Evolutionary conservation across 2,888 invertebrate species (phyloP), one percentile per base, ranked within the genome.

Genomic region (Drosophila rellima): DNA sequence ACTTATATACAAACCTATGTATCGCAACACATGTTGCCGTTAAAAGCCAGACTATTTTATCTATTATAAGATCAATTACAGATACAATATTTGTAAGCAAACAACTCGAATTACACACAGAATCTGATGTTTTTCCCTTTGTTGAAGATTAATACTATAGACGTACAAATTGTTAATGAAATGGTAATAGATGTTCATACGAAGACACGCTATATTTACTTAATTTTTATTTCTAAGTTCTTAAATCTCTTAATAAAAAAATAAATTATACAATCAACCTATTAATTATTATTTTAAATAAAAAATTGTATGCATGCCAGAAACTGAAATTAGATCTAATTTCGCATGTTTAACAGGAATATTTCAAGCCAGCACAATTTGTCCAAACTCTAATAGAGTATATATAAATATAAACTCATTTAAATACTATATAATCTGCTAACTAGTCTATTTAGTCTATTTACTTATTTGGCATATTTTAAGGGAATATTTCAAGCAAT

Each of bases 1-100:
- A 54, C 6, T 20, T 44, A 44, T 47, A 10, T 47, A 67, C 15
- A 31, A 10, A 56, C 10, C 33, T 48, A 40, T 48, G n/a, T 47
- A 47, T 11, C 50, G 35, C 17, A 48, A 31, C 54, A 57, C 33
- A 66, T 51, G 57, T 29, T 73, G 51, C 54, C n/a, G 59, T 10
- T 33, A 20, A 42, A 57, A 17, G 35, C 7, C 35, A 63, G 18
- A 29, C 39, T 11, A 26, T 18, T 52, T 8, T 52, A 29, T 39
- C 13, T 5, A 8, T 52, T 39, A 52, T 8, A n/a, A 26, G 11
- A 15, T n/a, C 42, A 48, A 10, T 31, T 6, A 29, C 2, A 29
- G 29, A 29, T 6, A 2, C 11, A 5, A 20, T 20, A 42, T 20
- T 20, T 42, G 18, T 20, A 11, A 42, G 10, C 3, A 31, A 31